Conservation (phyloP, 2,888 invertebrate species). For the Acanthoscelides obtectus region DNA sequence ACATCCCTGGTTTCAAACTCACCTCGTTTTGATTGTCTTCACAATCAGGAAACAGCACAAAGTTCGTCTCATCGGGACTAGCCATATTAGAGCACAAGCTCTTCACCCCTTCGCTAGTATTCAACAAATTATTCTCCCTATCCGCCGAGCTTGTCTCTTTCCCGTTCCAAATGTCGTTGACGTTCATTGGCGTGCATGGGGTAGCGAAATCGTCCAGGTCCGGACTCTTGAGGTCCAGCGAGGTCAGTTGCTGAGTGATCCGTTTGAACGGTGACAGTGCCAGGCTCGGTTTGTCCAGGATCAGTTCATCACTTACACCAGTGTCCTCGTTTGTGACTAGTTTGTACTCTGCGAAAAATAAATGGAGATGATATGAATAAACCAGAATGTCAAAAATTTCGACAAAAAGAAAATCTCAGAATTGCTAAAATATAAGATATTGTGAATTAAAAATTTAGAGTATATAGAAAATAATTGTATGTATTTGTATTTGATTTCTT, state of each 20-base stretch:
- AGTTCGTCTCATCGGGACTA: conserved; percentile 49
- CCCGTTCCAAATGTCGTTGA: conserved; percentile 57
- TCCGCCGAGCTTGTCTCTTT: conserved; percentile 7
- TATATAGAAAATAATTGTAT: too few species aligned
- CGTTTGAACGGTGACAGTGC: conserved; percentile 67
- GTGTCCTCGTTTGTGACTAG: conserved; percentile 46
- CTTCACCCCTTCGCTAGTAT: conserved; percentile 42
- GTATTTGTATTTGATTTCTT: too few species aligned
- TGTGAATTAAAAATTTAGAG: too few species aligned
- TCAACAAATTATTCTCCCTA: conserved; percentile 35
- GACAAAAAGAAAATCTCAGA: too few species aligned
- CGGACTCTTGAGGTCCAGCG: conserved; percentile 66
- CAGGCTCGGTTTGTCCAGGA: conserved; percentile 36
- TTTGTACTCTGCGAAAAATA: conserved; percentile 55
- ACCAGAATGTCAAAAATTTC: too few species aligned
- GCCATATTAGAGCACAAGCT: conserved; percentile 39
- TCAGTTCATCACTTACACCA: conserved; percentile 41
- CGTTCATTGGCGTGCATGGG: conserved; percentile 59
- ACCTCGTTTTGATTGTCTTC: conserved; percentile 42
- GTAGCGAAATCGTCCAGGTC: conserved; percentile 70
- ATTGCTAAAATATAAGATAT: too few species aligned
- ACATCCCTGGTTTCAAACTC: too few species aligned
- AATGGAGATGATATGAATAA: not conserved
- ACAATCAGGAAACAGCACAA: conserved; percentile 55
- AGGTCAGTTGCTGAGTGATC: conserved; percentile 71